Percentiles rank a stretch among this genome's conserved stretches.
phyloP scores from a whole-genome alignment of 2,888 invertebrate genomes.

The Elaeidobius kamerunicus region DNA sequence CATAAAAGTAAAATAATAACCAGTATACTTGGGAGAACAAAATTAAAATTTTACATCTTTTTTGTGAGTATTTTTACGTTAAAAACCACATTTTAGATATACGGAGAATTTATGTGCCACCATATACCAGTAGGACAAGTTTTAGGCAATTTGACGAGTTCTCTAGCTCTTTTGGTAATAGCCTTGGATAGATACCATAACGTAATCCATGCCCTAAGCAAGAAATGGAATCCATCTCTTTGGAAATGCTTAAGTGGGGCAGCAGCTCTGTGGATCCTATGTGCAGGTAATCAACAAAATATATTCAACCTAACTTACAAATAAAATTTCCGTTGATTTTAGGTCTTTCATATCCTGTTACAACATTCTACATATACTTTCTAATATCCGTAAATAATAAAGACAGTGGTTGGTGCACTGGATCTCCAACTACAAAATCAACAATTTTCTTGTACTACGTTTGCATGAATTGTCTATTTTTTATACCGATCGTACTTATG shows the following conservation, averaged over 20 bases:
- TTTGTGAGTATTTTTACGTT: too few species aligned
- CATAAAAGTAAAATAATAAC: too few species aligned
- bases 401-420: conserved; percentile 36
- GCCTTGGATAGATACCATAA: conserved; percentile 57
- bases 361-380: conserved; percentile 44
- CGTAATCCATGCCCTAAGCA: conserved; percentile 48
- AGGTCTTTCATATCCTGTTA: conserved; percentile 50
- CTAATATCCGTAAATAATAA: conserved; percentile 36
- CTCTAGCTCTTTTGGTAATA: conserved; percentile 54
- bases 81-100: conserved; percentile 45
- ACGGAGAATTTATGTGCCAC: conserved; percentile 53
- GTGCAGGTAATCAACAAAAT: conserved; percentile 41
- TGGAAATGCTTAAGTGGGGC: conserved; percentile 44
- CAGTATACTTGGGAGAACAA: too few species aligned
- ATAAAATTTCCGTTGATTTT: conserved; percentile 27
- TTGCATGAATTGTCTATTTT: conserved; percentile 46
- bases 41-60: too few species aligned
- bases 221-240: conserved; percentile 51
- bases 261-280: conserved; percentile 47
- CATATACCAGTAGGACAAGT: conserved; percentile 54
- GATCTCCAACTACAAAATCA: conserved; percentile 33
- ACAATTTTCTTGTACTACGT: conserved; percentile 41
- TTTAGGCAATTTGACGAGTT: conserved; percentile 53
- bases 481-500: conserved; percentile 50
- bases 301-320: not conserved